Evolutionary conservation across 2,888 invertebrate species (phyloP).

Genomic region (Omphaloscelis lunosa): DNA sequence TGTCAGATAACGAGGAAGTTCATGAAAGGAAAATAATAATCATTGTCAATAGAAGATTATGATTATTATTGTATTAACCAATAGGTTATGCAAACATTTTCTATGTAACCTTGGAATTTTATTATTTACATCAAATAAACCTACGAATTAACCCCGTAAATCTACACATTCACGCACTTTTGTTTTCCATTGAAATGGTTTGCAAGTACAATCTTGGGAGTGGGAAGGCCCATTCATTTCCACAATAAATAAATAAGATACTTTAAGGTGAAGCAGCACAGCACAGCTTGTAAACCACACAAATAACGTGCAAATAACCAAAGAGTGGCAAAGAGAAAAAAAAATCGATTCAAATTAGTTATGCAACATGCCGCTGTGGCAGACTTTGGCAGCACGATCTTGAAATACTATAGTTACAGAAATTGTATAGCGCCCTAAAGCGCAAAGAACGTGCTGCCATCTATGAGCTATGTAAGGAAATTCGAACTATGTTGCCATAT

Average conservation of each 20-base stretch:
- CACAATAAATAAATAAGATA: not conserved
- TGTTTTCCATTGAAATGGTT: conserved; percentile 6
- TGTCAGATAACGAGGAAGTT: not conserved
- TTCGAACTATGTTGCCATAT: conserved; percentile 41
- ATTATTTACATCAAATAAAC: not conserved
- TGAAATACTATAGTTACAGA: conserved; percentile 37
- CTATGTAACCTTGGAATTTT: conserved; percentile 11
- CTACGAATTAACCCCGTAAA: not conserved
- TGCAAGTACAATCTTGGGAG: too few species aligned
- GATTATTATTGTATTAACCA: too few species aligned
- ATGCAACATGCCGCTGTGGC: conserved; percentile 58
- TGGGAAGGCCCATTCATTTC: not conserved
- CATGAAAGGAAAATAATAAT: conserved; percentile 2
- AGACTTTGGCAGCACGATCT: conserved; percentile 59
- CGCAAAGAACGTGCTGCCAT: conserved; percentile 59
- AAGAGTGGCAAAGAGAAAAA: conserved; percentile 25
- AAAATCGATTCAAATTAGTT: conserved; percentile 66
- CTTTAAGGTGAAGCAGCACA: not conserved
- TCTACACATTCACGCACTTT: conserved; percentile 28
- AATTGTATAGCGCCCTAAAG: conserved; percentile 7
- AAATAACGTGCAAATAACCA: conserved; percentile 18
- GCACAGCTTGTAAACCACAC: not conserved
- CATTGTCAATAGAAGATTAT: not conserved
- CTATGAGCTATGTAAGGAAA: conserved; percentile 36
- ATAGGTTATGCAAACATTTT: not conserved